A percentile compares a stretch with the other conserved stretches of the same genome.
phyloP scores from a whole-genome alignment of 1,140 invertebrate species.

The Penaeus indicus region DNA sequence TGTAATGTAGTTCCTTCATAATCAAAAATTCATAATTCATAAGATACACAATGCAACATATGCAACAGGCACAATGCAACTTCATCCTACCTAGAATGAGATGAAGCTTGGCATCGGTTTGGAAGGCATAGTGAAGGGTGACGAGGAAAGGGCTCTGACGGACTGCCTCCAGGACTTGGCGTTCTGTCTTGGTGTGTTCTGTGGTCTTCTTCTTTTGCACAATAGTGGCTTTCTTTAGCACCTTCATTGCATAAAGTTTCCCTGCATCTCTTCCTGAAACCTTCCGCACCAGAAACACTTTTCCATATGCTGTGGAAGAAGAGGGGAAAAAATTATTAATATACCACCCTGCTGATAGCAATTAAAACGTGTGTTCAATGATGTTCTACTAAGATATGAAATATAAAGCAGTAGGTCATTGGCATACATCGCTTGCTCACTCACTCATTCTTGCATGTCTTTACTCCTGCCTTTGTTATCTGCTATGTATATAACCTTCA shows the following conservation, averaged over 20 bases:
- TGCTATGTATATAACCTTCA: too few species aligned
- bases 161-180: conserved; percentile 89
- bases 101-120: conserved; percentile 91
- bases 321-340: too few species aligned
- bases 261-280: conserved; percentile 77
- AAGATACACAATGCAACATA: too few species aligned
- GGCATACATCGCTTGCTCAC: too few species aligned
- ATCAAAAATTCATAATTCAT: too few species aligned
- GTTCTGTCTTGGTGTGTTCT: conserved; percentile 92
- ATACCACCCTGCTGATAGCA: too few species aligned
- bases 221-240: conserved; percentile 90
- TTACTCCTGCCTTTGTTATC: too few species aligned
- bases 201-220: conserved; percentile 91
- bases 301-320: conserved; percentile 50
- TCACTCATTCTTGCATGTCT: too few species aligned
- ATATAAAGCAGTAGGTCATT: too few species aligned
- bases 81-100: conserved; percentile 86
- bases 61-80: not conserved
- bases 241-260: conserved; percentile 94
- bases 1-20: too few species aligned
- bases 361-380: too few species aligned
- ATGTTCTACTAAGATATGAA: too few species aligned
- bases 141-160: conserved; percentile 91
- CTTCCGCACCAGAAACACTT: conserved; percentile 53
- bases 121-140: conserved; percentile 94